These are phyloP conservation scores for Napeogenes inachia DNA, from an alignment of 2,888 invertebrate genomes.

Conservation along the genomic window DNA sequence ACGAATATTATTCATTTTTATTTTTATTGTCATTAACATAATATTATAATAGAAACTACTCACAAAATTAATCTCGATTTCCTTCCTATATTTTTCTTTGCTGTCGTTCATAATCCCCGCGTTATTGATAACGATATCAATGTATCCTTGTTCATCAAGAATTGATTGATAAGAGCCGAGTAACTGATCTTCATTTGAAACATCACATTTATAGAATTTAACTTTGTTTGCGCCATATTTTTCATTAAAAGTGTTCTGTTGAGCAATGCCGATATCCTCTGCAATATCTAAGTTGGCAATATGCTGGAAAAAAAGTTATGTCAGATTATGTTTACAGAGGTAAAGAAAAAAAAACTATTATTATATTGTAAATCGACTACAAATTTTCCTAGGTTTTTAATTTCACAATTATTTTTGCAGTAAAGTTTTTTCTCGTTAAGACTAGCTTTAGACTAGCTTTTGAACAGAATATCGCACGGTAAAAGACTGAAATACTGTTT, in stretches of 20 bases:
- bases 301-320: constrained; percentile 36
- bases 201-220: constrained; percentile 49
- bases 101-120: constrained; percentile 52
- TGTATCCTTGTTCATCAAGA: constrained; percentile 37
- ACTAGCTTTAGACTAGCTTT: no score
- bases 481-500: no score
- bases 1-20: no score
- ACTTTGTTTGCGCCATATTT: constrained; percentile 42
- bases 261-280: constrained; percentile 37
- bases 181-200: constrained; percentile 44
- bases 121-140: constrained; percentile 50
- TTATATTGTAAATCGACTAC: no score
- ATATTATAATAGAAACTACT: constrained; percentile 26
- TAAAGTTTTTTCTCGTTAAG: no score
- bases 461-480: no score
- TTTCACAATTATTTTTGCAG: no score
- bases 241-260: constrained; percentile 41
- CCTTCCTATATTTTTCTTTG: constrained; percentile 39
- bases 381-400: no score
- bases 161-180: constrained; percentile 39
- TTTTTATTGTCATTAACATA: no score
- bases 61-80: constrained; percentile 49
- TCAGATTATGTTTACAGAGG: no score
- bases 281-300: constrained; percentile 39
- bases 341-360: no score